Conservation (phyloP, 1,140 invertebrate species). For the Cardiocondyla obscurior region DNA sequence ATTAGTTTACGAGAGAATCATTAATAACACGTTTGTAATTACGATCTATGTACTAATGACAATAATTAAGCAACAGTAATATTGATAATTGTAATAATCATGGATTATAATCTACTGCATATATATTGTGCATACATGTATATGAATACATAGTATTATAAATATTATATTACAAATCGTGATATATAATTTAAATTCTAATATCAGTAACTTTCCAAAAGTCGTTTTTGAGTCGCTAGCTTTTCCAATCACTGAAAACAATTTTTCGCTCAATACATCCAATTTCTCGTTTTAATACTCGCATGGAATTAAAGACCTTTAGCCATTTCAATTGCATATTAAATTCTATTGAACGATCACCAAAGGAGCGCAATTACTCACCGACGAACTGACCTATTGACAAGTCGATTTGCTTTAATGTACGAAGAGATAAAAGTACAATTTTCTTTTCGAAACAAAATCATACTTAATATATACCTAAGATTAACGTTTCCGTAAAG, state of each 20-base stretch:
- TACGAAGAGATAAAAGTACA: neutral
- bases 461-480: neutral
- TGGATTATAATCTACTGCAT: too few species aligned
- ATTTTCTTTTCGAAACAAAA: neutral
- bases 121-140: too few species aligned
- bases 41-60: neutral
- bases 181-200: neutral
- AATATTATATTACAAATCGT: neutral
- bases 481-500: neutral
- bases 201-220: neutral
- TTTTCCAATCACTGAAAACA: neutral
- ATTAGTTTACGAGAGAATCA: slow-evolving; percentile 13
- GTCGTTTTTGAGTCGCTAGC: neutral
- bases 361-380: neutral
- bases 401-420: neutral
- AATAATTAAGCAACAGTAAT: neutral
- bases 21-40: slow-evolving; percentile 11
- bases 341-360: slow-evolving; percentile 4
- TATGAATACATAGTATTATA: neutral
- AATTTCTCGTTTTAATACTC: neutral
- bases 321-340: slow-evolving; percentile 1
- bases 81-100: neutral
- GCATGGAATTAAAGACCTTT: neutral
- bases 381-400: neutral
- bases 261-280: neutral